Evolutionary conservation across 2,797 vertebrate species (phyloP).

Genomic region (Orestias chungarensis): DNA sequence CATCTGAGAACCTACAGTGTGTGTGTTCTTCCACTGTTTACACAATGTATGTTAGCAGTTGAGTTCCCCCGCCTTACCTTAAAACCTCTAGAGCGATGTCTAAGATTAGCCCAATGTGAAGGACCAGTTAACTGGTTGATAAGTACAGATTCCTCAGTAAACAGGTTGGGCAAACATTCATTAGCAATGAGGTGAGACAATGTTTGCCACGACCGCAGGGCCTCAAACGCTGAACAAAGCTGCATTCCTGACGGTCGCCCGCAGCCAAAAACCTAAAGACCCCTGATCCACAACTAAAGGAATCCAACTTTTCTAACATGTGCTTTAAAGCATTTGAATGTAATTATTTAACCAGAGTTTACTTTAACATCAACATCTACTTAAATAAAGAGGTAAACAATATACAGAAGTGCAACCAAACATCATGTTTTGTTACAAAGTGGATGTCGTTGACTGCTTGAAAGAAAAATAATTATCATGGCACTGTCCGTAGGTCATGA

Average conservation of each 20-base stretch:
- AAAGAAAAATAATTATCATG: not conserved
- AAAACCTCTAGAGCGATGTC: not conserved
- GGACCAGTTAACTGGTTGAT: slow-evolving; percentile 51
- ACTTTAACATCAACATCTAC: not conserved
- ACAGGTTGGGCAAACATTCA: slow-evolving; percentile 63
- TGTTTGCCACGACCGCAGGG: slow-evolving; percentile 29
- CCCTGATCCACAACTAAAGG: not conserved
- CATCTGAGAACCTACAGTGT: not conserved
- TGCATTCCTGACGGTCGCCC: slow-evolving; percentile 40
- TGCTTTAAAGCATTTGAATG: slow-evolving; percentile 9
- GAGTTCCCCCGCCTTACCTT: not conserved
- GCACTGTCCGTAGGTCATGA: not conserved
- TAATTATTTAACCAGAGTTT: slow-evolving; percentile 13
- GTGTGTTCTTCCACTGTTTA: not conserved
- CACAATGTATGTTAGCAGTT: slow-evolving; percentile 1
- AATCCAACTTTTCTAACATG: slow-evolving; percentile 21
- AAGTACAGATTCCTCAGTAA: slow-evolving; percentile 44
- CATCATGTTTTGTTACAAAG: not conserved
- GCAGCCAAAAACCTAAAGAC: slow-evolving; percentile 9
- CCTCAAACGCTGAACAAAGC: slow-evolving; percentile 19
- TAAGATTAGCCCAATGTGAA: slow-evolving; percentile 22
- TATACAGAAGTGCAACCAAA: not conserved
- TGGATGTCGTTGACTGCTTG: not conserved
- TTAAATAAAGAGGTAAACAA: not conserved
- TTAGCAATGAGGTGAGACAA: slow-evolving; percentile 68